These are phyloP conservation scores for Conopomorpha cramerella DNA, from an alignment of 1,140 invertebrate species.

Conservation along the genomic window DNA sequence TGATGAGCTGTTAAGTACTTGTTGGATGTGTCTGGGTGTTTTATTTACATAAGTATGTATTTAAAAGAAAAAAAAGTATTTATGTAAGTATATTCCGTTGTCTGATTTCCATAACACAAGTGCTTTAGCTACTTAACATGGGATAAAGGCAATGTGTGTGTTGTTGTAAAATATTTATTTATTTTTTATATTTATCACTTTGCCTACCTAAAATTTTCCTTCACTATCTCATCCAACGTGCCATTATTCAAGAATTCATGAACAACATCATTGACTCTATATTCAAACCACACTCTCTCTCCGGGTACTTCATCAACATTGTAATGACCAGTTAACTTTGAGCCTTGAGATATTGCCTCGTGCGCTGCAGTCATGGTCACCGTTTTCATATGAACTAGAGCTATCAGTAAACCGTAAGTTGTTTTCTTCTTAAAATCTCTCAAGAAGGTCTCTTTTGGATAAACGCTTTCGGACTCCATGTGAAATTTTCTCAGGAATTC, in stretches of 20 bases:
- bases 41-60: no score
- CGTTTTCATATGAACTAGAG: conserved; percentile 30
- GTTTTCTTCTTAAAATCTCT: conserved; percentile 19
- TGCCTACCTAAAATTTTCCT: conserved; percentile 5
- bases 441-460: conserved; percentile 21
- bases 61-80: no score
- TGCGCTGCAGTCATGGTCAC: conserved; percentile 18
- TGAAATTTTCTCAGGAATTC: conserved; percentile 20
- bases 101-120: no score
- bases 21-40: no score
- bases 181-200: not conserved
- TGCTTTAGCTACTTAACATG: no score
- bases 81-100: no score
- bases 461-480: conserved; percentile 19
- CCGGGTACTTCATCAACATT: conserved; percentile 6
- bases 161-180: no score
- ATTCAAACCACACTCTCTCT: conserved; percentile 13
- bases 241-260: conserved; percentile 29
- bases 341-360: conserved; percentile 13
- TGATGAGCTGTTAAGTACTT: no score
- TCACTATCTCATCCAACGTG: conserved; percentile 17
- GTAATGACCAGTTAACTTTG: conserved; percentile 6
- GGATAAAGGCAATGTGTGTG: no score
- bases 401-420: conserved; percentile 26
- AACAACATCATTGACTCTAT: conserved; percentile 34